Base-by-base conservation (phyloP, 2,888 invertebrate genomes). In the Mesopsocus fuscifrons region DNA sequence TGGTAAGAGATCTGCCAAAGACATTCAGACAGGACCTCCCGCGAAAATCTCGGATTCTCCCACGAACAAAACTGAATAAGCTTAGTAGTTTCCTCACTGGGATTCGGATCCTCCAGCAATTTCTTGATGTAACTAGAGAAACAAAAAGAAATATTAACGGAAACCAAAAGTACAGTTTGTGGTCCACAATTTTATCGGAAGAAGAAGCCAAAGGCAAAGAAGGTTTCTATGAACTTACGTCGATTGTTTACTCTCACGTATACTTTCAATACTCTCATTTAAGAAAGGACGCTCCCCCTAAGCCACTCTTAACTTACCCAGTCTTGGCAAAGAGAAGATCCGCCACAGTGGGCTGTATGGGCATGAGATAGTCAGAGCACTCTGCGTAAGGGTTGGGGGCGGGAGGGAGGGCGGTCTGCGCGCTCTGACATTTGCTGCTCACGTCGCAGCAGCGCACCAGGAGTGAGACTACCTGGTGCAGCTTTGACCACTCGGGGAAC, bases 41-140 rank as follows among this genome's bases (percentile, higher is more conserved):
- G 77, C 22, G 92, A 92, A 64, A 94, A 88, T 51, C 80, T 80
- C 18, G 89, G 88, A 65, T 95, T 92, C 63, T 95, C 95, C 94
- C 94, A 95, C 56, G 88, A 87, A 60, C 91, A 78, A 63, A 85
- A 95, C 66, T 92, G 85, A 30, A 95, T 64, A 46, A 95, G 65
- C 57, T 87, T 80, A 34, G 88, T 71, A 3, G 87, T 84, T 50
- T 95, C 94, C 50, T 95, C 94, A 41, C 85, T 82, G 34, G 80
- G 77, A 61, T 85, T 88, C 35, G 87, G 83, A 57, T 95, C 94
- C 62, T 94, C 94, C 13, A 94, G 85, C 34, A 95, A 66, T 62
- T 94, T 94, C 61, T 95, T 95, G 56, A 94, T 80, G 59, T 88
- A 91, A 51, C 79, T 81, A 52, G 35, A 59, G 57, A 47, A 49